Percentiles rank a stretch among this genome's conserved stretches.
Evolutionary conservation across 2,888 invertebrate species (phyloP).

Genomic region (Baccha elongata): DNA sequence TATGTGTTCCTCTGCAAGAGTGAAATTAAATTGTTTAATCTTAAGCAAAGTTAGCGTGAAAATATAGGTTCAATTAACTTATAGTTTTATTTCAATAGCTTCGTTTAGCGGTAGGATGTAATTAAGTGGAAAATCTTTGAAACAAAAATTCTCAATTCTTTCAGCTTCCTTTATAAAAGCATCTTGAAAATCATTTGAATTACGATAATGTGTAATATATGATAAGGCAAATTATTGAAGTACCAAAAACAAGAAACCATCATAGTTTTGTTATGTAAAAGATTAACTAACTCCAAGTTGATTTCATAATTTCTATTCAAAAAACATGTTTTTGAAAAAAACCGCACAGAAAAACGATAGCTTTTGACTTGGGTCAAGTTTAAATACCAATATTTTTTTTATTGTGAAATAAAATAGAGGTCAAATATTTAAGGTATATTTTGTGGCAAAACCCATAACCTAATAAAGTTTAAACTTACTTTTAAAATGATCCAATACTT

Average conservation of each 20-base stretch:
- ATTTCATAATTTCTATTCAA: not conserved
- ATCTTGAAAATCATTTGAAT: no score
- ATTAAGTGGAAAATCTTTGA: no score
- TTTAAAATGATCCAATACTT: not conserved
- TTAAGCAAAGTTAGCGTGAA: not conserved
- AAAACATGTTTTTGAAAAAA: no score
- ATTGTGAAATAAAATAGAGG: no score
- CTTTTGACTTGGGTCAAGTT: not conserved
- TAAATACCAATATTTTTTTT: not conserved
- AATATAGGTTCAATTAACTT: not conserved
- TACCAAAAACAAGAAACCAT: not conserved
- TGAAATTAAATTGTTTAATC: no score
- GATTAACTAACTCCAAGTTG: not conserved
- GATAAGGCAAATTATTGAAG: no score
- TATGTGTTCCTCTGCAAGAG: not conserved
- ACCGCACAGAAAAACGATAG: no score
- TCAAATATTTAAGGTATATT: not conserved
- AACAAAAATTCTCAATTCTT: not conserved
- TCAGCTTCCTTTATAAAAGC: no score
- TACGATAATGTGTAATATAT: no score
- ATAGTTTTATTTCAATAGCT: not conserved
- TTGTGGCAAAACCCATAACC: no score
- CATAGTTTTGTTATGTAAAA: not conserved
- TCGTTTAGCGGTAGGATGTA: not conserved
- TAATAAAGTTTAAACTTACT: not conserved